Conservation (phyloP, 2,797 vertebrate genomes). For the Lacerta agilis region DNA sequence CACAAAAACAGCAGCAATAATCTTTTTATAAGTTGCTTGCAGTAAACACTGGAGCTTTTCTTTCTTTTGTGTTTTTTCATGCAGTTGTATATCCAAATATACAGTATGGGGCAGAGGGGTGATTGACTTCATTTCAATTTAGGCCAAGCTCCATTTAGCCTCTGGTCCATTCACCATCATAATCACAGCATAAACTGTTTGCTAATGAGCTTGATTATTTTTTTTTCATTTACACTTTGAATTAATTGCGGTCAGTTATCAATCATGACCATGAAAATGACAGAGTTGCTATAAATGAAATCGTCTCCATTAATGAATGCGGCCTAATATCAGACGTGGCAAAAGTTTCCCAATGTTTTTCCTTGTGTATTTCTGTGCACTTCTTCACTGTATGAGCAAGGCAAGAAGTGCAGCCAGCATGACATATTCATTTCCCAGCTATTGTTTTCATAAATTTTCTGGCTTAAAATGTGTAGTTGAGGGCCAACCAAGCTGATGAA, state of each 20-base stretch:
- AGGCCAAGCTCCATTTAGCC: neutral
- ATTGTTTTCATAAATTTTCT: neutral
- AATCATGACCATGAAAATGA: too few relatives aligned
- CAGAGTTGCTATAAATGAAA: neutral
- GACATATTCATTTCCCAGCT: neutral
- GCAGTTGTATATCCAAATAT: neutral
- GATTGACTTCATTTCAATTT: neutral
- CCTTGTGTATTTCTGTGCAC: neutral
- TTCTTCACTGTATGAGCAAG: neutral
- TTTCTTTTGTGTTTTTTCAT: neutral
- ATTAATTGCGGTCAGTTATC: too few relatives aligned
- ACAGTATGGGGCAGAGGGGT: neutral
- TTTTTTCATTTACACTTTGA: neutral
- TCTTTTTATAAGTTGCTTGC: too few relatives aligned
- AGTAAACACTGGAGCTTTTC: too few relatives aligned
- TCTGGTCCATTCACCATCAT: neutral
- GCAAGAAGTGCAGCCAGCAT: neutral
- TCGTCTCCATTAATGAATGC: neutral
- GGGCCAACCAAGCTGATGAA: neutral
- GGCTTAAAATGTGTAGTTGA: neutral
- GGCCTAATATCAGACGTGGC: neutral
- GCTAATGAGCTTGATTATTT: neutral
- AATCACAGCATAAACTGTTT: neutral
- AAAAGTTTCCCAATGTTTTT: neutral
- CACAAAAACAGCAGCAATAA: neutral